Evolutionary conservation across 2,113 vertebrate genomes (phyloP), one percentile per base, ranked within the genome.

Genomic region (Lontra canadensis): DNA sequence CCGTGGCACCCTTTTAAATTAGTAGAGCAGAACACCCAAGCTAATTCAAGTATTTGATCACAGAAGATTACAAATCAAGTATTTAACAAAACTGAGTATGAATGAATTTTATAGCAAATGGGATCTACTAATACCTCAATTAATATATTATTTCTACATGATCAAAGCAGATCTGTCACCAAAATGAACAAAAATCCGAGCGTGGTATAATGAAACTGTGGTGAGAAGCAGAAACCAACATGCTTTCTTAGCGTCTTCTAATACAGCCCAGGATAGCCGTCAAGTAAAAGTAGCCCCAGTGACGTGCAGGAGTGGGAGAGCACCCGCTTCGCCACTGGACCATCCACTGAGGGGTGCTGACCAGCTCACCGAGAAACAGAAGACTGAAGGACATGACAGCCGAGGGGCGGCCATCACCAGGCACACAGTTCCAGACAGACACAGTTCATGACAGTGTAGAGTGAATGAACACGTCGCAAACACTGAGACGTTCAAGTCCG

Each of bases 301-400:
- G 6, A n/a, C 1, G 4, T 0, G 5, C 1, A 10, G 21, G 4
- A 2, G 36, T 0, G 3, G 9, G 5, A 20, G 9, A 47, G 6
- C 12, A 0, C 3, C 0, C n/a, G 3, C 20, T 78, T 65, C 3
- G 0, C 8, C 1, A 1, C 1, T 2, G 4, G n/a, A 83, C 20
- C 10, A 1, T n/a, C 55, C 1, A 1, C 1, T 3, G 31, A 36
- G 44, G 49, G 23, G 47, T 31, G 39, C 31, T 7, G 31, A 11
- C 12, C 49, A 26, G 26, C 52, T 47, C 14, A 6, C 14, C 1
- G 26, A 44, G 73, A 20, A 55, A 3, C 18, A 18, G n/a, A 55
- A 34, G 61, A 3, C 0, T 2, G 63, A 39, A 26, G 47, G 39
- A 39, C 25, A 1, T 6, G n/a, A 57, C 18, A 55, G 0, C 39